Evolutionary conservation across 1,140 invertebrate species (phyloP).

Genomic region (Alviniconcha marisindica): DNA sequence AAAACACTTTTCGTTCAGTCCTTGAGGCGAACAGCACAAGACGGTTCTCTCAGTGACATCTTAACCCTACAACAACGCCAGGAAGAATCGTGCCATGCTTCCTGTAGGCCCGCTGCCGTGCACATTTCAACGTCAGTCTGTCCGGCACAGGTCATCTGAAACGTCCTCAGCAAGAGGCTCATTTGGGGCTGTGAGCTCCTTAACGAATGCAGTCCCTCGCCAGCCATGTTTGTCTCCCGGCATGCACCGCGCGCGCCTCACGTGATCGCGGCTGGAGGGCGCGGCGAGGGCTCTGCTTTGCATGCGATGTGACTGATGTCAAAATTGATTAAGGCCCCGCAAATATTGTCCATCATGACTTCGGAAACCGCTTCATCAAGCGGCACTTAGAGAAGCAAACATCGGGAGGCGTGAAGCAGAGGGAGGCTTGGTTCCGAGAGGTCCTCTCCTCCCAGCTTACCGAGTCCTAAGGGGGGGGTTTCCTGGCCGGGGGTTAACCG

Average conservation of each 20-base stretch:
- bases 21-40: too few relatives aligned
- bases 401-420: conserved; percentile 18
- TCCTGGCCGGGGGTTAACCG: too few relatives aligned
- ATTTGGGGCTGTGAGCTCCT: background rate
- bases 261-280: background rate
- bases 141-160: too few relatives aligned
- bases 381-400: conserved; percentile 37
- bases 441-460: background rate
- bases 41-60: too few relatives aligned
- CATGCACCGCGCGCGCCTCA: background rate
- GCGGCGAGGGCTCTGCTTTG: background rate
- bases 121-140: too few relatives aligned
- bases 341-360: conserved; percentile 39
- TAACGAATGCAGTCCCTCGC: conserved; percentile 21
- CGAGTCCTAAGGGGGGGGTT: background rate
- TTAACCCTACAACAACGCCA: too few relatives aligned
- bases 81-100: too few relatives aligned
- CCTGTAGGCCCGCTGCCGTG: too few relatives aligned
- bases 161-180: too few relatives aligned
- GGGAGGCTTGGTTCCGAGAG: background rate
- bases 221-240: background rate
- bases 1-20: too few relatives aligned
- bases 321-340: conserved; percentile 27
- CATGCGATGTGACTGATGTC: conserved; percentile 22
- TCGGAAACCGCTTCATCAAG: conserved; percentile 41